Base-by-base conservation (phyloP, 2,797 vertebrate genomes). In the Bryconaethiops microstoma region DNA sequence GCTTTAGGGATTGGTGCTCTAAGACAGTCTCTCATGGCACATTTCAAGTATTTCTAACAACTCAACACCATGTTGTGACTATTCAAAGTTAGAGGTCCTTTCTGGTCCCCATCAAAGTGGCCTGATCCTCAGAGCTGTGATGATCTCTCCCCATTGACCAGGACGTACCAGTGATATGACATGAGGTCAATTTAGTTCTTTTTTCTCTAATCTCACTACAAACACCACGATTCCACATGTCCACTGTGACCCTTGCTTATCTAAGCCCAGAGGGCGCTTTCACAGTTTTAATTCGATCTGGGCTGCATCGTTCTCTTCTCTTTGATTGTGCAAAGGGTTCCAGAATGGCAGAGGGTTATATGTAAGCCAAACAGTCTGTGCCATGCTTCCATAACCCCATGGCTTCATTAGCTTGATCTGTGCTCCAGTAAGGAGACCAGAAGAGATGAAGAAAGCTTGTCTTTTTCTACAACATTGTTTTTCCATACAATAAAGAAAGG, bases 11-110 rank as follows among this genome's bases (percentile, higher is more conserved):
- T 55, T 9, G 72, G 39, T 68, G 25, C 71, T 78, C 75, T 65
- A 35, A 21, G 62, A 1, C 55, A 74, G 74, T 72, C 71, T 79
- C 63, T 86, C 70, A 84, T 86, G 86, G 79, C 86, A 87, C 84
- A 67, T 79, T 77, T 84, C 80, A 86, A 85, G 80, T 81, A 81
- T 64, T 81, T 76, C 21, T 16, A 74, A 74, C 48, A 62, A 68
- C 59, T 63, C 60, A 25, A 76, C 35, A 83, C 45, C 77, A 74
- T 39, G 52, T 70, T 57, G 14, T 62, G 9, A 74, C 64, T 59
- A 80, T 54, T 39, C 60, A 39, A 8, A 29, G 55, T 70, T 70
- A 63, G 45, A 81, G 63, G 29, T 71, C 45, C 64, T 81, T 62
- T 57, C 64, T 57, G 23, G 39, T 75, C 40, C 59, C 60, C 59